Conservation (phyloP, 2,888 invertebrate species). For the Plebejus anna region DNA sequence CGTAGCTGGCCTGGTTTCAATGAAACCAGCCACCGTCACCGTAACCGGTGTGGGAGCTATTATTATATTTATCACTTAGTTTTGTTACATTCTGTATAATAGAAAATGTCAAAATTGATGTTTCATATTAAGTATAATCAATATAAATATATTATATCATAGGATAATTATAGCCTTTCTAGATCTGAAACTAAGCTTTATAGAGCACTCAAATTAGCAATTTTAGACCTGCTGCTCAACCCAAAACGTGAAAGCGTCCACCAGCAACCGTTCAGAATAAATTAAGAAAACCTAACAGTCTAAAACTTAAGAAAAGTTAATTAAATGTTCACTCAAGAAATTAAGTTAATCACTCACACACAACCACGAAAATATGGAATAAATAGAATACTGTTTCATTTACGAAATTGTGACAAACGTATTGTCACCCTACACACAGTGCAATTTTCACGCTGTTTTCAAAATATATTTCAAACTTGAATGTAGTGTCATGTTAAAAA, state of each 20-base stretch:
- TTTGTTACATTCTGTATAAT: too few species aligned
- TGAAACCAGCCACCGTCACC: too few species aligned
- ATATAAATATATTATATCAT: too few species aligned
- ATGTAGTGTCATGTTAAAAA: not conserved
- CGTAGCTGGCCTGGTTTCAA: too few species aligned
- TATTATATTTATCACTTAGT: too few species aligned
- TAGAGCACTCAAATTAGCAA: not conserved
- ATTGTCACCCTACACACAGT: slow-evolving; percentile 2
- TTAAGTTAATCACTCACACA: slow-evolving; percentile 13
- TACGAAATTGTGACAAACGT: slow-evolving; percentile 1
- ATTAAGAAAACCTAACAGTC: not conserved
- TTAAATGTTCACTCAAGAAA: not conserved
- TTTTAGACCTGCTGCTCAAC: not conserved
- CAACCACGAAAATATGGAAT: slow-evolving; percentile 18
- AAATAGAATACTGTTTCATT: slow-evolving; percentile 8
- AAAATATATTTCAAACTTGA: not conserved
- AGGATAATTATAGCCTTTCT: too few species aligned
- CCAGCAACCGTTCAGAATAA: slow-evolving; percentile 2
- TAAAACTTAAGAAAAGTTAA: slow-evolving; percentile 6
- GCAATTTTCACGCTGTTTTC: not conserved
- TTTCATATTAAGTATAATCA: too few species aligned
- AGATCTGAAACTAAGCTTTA: too few species aligned
- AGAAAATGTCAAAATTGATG: too few species aligned
- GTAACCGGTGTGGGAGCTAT: too few species aligned
- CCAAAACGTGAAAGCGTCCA: not conserved